Evolutionary conservation across 2,797 vertebrate genomes (phyloP), one percentile per base, ranked within the genome.

Genomic region (Gymnopithys bicolor): DNA sequence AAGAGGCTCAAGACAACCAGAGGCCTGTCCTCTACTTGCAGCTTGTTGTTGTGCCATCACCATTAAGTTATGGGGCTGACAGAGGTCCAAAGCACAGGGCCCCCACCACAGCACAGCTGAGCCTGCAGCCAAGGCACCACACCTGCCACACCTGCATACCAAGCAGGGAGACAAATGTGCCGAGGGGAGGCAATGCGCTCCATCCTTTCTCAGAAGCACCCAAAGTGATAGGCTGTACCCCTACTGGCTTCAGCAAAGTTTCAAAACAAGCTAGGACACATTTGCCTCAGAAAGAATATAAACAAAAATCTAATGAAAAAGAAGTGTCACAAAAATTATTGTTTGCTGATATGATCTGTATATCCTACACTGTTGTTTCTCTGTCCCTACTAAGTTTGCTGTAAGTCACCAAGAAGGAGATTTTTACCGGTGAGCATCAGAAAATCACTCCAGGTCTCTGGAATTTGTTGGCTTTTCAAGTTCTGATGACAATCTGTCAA

Each of bases 181-280:
- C 2, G 0, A 33, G 19, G 8, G 28, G 37, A 33, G 8, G 55
- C 55, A 28, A 1, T 0, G 0, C 5, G 35, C 63, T 55, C n/a
- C 48, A 8, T 18, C 3, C 1, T 19, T 75, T 9, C 80, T 23
- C 3, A 28, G 32, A 6, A 77, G 27, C 13, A 12, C 33, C 25
- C 7, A 0, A 33, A 66, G 19, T 0, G 8, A 53, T 1, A 41
- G 64, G 32, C 39, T 51, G 7, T 7, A n/a, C 23, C 43, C 33
- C 35, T 49, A 2, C 5, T 2, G 18, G 15, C 66, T 37, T 67
- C 84, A 55, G 56, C 35, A 35, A 19, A 49, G 51, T 9, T 63
- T 74, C 48, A 22, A 35, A 94, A 63, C 0, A 5, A 62, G 41
- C 46, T 33, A 32, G 8, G 11, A 27, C 2, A 0, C 23, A 9